Evolutionary conservation across 2,113 vertebrate genomes (phyloP).

Genomic region (Lophochroa leadbeateri): DNA sequence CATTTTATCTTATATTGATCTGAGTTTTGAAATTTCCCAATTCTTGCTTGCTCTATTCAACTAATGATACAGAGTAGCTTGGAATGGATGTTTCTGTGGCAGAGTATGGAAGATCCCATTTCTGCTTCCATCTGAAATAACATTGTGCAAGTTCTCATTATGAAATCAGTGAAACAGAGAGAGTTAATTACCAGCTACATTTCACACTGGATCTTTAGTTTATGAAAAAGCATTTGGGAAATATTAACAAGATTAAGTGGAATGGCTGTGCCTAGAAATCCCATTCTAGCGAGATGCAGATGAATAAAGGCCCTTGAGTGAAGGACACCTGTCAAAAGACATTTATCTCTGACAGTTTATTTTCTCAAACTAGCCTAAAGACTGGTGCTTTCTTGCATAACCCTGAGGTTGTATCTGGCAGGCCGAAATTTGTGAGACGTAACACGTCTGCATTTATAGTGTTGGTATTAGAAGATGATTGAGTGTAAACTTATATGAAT

Average conservation of each 20-base stretch:
- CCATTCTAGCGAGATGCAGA: background rate
- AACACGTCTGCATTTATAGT: background rate
- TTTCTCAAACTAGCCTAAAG: background rate
- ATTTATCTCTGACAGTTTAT: background rate
- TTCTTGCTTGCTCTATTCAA: background rate
- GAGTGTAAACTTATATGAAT: background rate
- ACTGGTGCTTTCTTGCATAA: background rate
- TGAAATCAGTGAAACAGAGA: accelerated
- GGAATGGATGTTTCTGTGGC: background rate
- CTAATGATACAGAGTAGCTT: background rate
- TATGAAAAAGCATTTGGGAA: background rate
- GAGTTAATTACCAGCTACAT: background rate
- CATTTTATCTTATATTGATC: background rate
- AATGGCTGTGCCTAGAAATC: background rate
- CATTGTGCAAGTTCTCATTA: background rate
- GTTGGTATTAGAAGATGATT: background rate
- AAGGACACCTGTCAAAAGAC: background rate
- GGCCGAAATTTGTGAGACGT: background rate
- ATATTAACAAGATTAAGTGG: background rate
- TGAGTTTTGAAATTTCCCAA: background rate
- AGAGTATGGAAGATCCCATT: background rate
- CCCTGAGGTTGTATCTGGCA: background rate
- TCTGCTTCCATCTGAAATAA: background rate
- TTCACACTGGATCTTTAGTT: background rate
- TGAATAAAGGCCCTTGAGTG: background rate